These are phyloP conservation scores for Enchytraeus crypticus DNA, from an alignment of 2,888 invertebrate species.

Conservation along the genomic window DNA sequence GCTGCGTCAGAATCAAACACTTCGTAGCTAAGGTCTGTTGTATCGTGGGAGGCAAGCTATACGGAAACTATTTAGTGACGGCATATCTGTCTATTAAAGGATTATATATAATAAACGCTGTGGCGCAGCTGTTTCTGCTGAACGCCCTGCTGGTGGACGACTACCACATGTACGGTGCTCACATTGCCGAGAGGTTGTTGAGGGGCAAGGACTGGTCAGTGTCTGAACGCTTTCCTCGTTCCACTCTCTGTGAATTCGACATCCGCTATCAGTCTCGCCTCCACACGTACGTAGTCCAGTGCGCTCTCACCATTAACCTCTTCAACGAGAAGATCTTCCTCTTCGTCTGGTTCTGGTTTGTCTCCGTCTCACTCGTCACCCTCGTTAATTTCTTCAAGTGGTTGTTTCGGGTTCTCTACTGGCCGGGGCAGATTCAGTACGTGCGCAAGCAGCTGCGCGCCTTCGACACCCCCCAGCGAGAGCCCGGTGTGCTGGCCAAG, in stretches of 20 bases:
- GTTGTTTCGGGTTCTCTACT: constrained; percentile 30
- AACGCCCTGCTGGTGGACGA: constrained; percentile 51
- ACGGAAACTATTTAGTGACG: constrained; percentile 51
- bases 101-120: constrained; percentile 49
- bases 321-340: constrained; percentile 36
- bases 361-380: constrained; percentile 28
- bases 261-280: constrained; percentile 34
- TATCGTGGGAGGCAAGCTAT: constrained; percentile 46
- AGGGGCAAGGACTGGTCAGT: constrained; percentile 44
- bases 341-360: constrained; percentile 35
- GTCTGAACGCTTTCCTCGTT: constrained; percentile 44
- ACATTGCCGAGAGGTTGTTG: constrained; percentile 50
- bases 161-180: constrained; percentile 49
- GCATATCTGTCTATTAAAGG: constrained; percentile 50
- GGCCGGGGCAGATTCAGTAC: constrained; percentile 30
- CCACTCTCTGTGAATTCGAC: constrained; percentile 48
- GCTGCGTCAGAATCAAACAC: constrained; percentile 45
- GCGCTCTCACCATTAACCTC: constrained; percentile 33
- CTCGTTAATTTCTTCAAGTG: constrained; percentile 29
- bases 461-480: constrained; percentile 29
- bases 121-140: constrained; percentile 51
- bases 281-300: constrained; percentile 32
- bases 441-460: constrained; percentile 30
- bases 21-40: constrained; percentile 46
- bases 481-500: constrained; percentile 30